phyloP scores from a whole-genome alignment of 2,113 vertebrate genomes.

The Platysternon megacephalum region DNA sequence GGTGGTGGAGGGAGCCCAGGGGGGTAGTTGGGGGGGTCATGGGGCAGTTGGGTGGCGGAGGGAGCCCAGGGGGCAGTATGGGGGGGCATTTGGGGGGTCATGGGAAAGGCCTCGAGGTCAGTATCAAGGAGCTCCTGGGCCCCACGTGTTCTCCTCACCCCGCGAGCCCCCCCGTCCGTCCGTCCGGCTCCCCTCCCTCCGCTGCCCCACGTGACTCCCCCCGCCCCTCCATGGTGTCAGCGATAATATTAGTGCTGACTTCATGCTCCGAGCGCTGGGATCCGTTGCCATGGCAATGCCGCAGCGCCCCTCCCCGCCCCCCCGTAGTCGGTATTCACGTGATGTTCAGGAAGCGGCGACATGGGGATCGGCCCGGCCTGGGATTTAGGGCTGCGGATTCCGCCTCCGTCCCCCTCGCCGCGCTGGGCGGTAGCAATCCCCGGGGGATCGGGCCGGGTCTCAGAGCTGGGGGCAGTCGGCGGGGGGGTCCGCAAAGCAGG shows the following conservation, averaged over 20 bases:
- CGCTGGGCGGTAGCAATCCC: not conserved
- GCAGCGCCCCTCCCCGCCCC: conserved; percentile 14
- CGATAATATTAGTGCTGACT: conserved; percentile 64
- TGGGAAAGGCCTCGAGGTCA: not conserved
- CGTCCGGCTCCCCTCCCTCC: not conserved
- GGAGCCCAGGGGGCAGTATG: no score
- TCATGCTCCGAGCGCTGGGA: conserved; percentile 42
- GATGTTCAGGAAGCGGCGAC: conserved; percentile 37
- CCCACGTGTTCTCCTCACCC: not conserved
- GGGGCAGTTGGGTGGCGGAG: no score
- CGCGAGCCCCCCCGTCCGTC: not conserved
- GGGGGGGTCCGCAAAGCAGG: no score
- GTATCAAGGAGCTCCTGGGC: not conserved
- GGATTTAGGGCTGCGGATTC: not conserved
- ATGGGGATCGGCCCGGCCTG: not conserved
- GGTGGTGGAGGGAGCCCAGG: no score
- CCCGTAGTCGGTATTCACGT: conserved; percentile 19
- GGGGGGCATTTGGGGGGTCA: no score
- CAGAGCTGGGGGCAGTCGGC: not conserved
- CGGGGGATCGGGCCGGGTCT: no score
- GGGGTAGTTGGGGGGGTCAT: not conserved
- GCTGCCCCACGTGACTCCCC: not conserved
- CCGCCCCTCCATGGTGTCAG: conserved; percentile 39
- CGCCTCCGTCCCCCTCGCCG: not conserved
- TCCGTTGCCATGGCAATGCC: conserved; percentile 43